phyloP scores from a whole-genome alignment of 2,888 invertebrate genomes.

The Leucophora obtusa region DNA sequence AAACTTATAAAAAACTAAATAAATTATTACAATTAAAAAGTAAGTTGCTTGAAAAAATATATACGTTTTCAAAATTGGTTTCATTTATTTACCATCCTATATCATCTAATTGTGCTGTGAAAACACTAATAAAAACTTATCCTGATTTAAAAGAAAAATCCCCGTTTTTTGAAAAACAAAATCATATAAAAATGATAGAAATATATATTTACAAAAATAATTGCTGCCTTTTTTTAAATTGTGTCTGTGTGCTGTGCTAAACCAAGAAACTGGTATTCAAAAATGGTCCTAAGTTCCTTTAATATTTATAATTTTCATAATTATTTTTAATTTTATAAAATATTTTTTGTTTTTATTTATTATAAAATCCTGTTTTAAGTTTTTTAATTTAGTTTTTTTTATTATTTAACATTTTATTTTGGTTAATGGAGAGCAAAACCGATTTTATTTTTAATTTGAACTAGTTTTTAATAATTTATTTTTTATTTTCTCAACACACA shows the following conservation, averaged over 20 bases:
- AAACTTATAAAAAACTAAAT: slow-evolving; percentile 46
- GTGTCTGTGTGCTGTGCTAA: slow-evolving; percentile 58
- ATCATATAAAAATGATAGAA: background rate
- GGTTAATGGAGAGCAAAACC: slow-evolving; percentile 9
- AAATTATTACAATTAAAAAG: slow-evolving; percentile 34
- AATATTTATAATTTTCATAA: background rate
- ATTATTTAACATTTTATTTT: slow-evolving; percentile 40
- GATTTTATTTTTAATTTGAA: slow-evolving; percentile 15
- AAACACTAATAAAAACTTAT: slow-evolving; percentile 9
- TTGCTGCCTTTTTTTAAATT: slow-evolving; percentile 53
- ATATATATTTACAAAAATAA: background rate
- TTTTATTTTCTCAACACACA: slow-evolving; percentile 78
- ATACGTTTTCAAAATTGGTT: slow-evolving; percentile 28
- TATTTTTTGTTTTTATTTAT: slow-evolving; percentile 66
- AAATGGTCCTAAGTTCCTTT: slow-evolving; percentile 16
- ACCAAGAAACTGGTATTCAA: slow-evolving; percentile 43
- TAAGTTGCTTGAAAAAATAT: slow-evolving; percentile 46
- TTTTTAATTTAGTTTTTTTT: slow-evolving; percentile 65
- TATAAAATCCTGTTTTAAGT: slow-evolving; percentile 66
- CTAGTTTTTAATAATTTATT: slow-evolving; percentile 61
- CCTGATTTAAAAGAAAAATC: background rate
- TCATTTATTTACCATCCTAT: slow-evolving; percentile 22
- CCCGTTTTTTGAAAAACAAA: background rate
- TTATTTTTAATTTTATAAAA: slow-evolving; percentile 3
- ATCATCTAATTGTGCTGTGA: slow-evolving; percentile 57